Evolutionary conservation across 2,797 vertebrate species (phyloP), one percentile per base, ranked within the genome.

Genomic region (Gila robusta): DNA sequence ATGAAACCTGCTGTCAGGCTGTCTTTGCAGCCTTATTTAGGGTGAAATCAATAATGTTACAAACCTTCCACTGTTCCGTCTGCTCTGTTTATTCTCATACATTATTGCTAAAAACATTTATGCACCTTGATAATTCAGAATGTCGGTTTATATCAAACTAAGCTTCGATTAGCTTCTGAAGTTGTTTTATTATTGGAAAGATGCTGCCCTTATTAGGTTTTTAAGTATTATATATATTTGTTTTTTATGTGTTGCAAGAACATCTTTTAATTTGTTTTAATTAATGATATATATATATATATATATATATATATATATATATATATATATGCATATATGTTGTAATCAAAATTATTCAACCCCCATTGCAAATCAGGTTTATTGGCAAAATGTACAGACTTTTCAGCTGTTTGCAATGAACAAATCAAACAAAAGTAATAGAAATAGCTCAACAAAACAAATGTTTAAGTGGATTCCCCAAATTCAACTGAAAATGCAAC

Each of bases 61-160:
- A 82, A 39, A 56, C 79, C 32, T 47, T 52, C 12, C 14, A n/a
- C 17, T 28, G 8, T 32, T 67, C 26, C 2, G 3, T 14, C 17
- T 74, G 6, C 14, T 72, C 28, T 37, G 26, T 44, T 11, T 16
- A 37, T 35, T 16, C 28, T 70, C 49, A 59, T 39, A 39, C 39
- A 21, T 28, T 37, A 56, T 67, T 39, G 6, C 59, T 84, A 19
- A 32, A 77, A 77, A 59, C 9, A 37, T 70, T 47, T 49, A 37
- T 56, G 76, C 83, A 79, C 76, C 76, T 79, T 21, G 9, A 66
- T 37, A 23, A 47, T 71, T 81, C 35, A 62, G 21, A 54, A 62
- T 56, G 39, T 37, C 10, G 8, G 12, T 71, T 79, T 35, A 79
- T 56, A 79, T 47, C 37, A 83, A 47, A 44, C 17, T 35, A 79